These are phyloP conservation scores for Popillia japonica DNA, from an alignment of 1,140 invertebrate species.

Conservation along the genomic window DNA sequence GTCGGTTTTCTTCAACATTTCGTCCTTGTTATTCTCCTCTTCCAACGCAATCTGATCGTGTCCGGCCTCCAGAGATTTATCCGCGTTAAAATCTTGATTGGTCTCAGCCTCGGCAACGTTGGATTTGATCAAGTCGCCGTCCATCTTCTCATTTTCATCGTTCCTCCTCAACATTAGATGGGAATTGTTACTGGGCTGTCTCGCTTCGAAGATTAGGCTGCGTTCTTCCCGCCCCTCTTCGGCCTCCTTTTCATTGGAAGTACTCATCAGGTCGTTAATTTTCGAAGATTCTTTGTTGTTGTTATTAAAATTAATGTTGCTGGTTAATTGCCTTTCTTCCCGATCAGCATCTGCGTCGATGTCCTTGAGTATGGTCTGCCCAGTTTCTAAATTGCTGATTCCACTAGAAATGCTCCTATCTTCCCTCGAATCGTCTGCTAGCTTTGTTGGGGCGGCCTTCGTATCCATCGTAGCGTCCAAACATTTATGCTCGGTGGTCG, in stretches of 20 bases:
- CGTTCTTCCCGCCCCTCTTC: background rate
- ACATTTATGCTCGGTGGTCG: background rate
- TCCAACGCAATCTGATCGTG: background rate
- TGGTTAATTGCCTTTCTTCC: background rate
- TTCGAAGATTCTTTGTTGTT: background rate
- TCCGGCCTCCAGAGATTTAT: background rate
- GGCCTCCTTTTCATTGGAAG: background rate
- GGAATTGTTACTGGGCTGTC: background rate
- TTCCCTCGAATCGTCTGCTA: background rate
- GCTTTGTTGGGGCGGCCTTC: background rate
- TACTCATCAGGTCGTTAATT: background rate
- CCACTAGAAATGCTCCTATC: background rate
- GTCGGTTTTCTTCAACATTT: background rate
- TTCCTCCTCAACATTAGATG: background rate
- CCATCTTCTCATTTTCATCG: background rate
- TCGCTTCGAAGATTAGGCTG: background rate
- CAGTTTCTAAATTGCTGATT: background rate
- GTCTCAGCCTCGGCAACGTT: background rate
- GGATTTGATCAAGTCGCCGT: background rate
- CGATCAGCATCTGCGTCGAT: background rate
- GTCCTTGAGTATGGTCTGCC: background rate
- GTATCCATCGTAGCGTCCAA: background rate
- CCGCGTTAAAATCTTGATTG: background rate
- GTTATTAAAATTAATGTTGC: background rate
- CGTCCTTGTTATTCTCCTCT: constrained; percentile 3